phyloP scores from a whole-genome alignment of 2,797 vertebrate genomes.

The Mustela erminea region DNA sequence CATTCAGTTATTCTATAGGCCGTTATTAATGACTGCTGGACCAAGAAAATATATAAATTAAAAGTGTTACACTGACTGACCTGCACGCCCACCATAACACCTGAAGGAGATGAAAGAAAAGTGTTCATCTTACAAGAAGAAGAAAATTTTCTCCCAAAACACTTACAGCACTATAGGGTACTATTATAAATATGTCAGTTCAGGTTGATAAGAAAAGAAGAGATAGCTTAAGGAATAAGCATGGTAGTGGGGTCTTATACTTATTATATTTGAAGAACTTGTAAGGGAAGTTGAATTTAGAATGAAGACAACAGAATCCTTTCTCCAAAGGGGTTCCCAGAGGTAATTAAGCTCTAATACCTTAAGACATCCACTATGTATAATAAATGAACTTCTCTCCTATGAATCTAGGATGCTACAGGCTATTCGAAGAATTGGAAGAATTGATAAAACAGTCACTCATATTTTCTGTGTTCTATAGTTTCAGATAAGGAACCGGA shows the following conservation, averaged over 20 bases:
- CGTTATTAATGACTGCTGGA: background rate
- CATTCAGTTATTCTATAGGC: background rate
- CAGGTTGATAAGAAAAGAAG: background rate
- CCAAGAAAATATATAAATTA: background rate
- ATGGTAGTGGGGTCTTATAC: background rate
- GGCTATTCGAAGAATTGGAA: background rate
- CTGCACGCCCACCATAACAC: background rate
- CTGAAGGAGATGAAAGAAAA: background rate
- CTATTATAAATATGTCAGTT: background rate
- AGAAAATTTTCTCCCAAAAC: background rate
- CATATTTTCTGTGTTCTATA: background rate
- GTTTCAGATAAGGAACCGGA: background rate
- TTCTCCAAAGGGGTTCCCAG: background rate
- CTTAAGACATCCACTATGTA: background rate
- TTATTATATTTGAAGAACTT: background rate
- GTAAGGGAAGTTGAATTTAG: conserved; percentile 30
- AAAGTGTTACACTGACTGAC: background rate
- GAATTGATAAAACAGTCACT: background rate
- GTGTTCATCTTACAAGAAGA: background rate
- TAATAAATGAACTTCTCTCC: background rate
- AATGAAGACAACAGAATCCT: conserved; percentile 16
- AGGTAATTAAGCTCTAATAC: background rate
- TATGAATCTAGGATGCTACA: background rate
- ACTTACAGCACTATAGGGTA: background rate
- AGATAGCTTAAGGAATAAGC: conserved; percentile 3